Percentiles rank a stretch among this genome's conserved stretches.
Conservation (phyloP, 2,797 vertebrate genomes). For the Bradypodion ventrale region DNA sequence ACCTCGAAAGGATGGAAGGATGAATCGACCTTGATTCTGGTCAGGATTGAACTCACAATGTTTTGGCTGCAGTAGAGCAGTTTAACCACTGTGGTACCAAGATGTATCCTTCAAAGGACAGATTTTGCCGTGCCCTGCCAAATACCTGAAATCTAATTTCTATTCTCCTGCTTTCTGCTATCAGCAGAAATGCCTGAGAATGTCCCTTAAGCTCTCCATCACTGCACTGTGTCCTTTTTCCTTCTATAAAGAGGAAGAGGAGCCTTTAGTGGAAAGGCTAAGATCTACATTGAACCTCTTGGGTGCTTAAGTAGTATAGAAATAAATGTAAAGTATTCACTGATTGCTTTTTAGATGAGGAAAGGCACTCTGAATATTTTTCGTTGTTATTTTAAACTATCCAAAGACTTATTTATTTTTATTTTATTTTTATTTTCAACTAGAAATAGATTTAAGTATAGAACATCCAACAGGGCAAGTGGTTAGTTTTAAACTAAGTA, state of each 20-base stretch:
- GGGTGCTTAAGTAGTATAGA: not conserved
- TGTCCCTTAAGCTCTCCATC: not conserved
- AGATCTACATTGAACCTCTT: not conserved
- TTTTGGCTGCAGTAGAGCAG: too few relatives aligned
- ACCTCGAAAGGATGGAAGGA: too few relatives aligned
- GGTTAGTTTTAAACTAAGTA: not conserved
- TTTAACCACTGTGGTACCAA: too few relatives aligned
- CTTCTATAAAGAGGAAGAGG: not conserved
- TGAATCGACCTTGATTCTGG: too few relatives aligned
- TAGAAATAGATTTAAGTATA: not conserved
- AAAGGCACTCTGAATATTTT: not conserved
- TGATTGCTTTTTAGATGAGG: not conserved
- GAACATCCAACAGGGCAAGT: not conserved
- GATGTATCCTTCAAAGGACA: not conserved
- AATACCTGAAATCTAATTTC: not conserved
- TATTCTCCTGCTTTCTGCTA: not conserved
- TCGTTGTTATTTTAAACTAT: not conserved
- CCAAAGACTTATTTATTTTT: not conserved
- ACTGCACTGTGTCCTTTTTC: not conserved
- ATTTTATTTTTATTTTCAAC: not conserved
- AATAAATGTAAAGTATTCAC: not conserved
- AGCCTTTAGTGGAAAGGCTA: not conserved
- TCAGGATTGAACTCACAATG: too few relatives aligned
- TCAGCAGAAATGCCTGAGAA: not conserved
- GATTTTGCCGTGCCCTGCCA: not conserved